Base-by-base conservation (phyloP, 2,113 vertebrate genomes). In the Mormyrus lacerda region DNA sequence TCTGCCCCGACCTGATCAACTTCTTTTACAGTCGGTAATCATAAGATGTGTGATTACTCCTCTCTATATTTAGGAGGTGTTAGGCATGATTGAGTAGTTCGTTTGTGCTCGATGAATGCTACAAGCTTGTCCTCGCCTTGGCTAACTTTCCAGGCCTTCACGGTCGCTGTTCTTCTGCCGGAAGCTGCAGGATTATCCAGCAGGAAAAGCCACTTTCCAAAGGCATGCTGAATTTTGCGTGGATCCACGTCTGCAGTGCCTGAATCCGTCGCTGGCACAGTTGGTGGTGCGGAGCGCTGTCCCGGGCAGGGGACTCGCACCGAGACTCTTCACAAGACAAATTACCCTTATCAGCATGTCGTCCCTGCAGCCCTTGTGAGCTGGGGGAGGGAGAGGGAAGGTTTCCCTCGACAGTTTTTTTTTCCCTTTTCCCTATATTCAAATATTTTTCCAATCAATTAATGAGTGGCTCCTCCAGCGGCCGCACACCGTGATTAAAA, bases 371-470 rank as follows among this genome's bases (percentile, higher is more conserved):
- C 39, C 44, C 21, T 84, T n/a, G 9, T 47, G 39, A 19, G 9
- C 11, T 21, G 39, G 42, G 21, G 19, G 90, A n/a, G 19, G 35
- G 90, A 91, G 89, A 91, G 82, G 61, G 9, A 42, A 79, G 42
- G 4, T 35, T 42, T 42, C 73, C 73, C 73, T 89, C 88, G 89
- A 92, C 87, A 90, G 90, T 89, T 91, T 90, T 89, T 89, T 91
- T 90, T 89, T 89, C 91, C 92, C 92, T 61, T 55, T 90, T 91
- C 89, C 90, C 89, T 92, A 90, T 90, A 92, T 90, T 90, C 91
- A 92, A 93, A 93, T 89, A 88, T 85, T 84, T 92, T 90, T 90
- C 90, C 44, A 91, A 91, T 92, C 90, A 93, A 89, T 92, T 91
- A 91, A 91, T 27, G 88, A 76, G 39, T 76, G 44, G 31, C 50